Evolutionary conservation across 1,140 invertebrate species (phyloP), one percentile per base, ranked within the genome.

Genomic region (Homarus americanus): DNA sequence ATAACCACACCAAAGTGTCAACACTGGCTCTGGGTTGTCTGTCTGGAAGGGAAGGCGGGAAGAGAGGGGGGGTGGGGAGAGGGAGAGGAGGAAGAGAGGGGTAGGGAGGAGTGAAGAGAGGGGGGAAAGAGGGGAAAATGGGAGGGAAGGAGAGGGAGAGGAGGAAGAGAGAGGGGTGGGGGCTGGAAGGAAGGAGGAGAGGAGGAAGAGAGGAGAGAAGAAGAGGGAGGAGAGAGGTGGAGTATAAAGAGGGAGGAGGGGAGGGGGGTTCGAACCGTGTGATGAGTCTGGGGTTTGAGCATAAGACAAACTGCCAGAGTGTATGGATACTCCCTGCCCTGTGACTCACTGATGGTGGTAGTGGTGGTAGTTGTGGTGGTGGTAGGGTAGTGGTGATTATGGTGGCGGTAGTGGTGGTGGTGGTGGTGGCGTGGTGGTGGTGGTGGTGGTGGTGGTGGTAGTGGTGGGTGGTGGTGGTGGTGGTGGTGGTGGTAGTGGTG

Each of bases 231-330:
- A 28, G 73, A 66, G 28, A 20, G 44, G 82, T 28, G 63, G 32
- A 66, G 58, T 24, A 84, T 28, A 44, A n/a, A 49, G 66, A 72
- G 72, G 38, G 36, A 40, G 36, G 32, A 5, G 20, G 15, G n/a
- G 69, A 24, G 72, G 24, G 53, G 40, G 24, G 20, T 20, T 24
- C 5, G 34, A 34, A 32, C 28, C 34, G 34, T 2, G 66, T 69
- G 66, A 76, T 76, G 73, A 76, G 73, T 76, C 73, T 76, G 73
- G 34, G 38, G 40, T 17, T 76, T 76, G 34, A 20, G 20, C 28
- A 76, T 76, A 76, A 76, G 73, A 76, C 73, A 24, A 17, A 76
- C 73, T 76, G 73, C 73, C 73, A 32, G 73, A 76, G 73, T n/a
- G 73, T 76, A 76, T 17, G 34, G n/a, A 73, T 36, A 73, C 34